phyloP scores from a whole-genome alignment of 2,797 vertebrate species.

The Chrosomus eos region DNA sequence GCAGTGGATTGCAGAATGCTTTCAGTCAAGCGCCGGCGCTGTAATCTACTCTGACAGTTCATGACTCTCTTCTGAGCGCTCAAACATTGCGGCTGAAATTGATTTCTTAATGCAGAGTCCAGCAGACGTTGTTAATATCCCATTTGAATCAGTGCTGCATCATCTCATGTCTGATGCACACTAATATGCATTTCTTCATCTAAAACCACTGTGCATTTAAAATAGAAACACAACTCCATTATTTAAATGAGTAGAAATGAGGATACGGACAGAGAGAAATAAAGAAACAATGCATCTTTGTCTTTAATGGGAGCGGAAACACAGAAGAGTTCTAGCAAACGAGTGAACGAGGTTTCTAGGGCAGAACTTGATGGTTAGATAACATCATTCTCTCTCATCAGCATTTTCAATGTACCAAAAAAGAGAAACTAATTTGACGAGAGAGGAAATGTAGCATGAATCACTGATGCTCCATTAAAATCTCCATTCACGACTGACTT shows the following conservation, averaged over 20 bases:
- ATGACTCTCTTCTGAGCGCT: conserved; percentile 57
- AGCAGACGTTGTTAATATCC: conserved; percentile 61
- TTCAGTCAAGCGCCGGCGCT: conserved; percentile 52
- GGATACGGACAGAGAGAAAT: not conserved
- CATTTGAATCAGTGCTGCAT: conserved; percentile 64
- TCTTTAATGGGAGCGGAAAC: conserved; percentile 12
- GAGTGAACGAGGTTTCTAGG: conserved; percentile 56
- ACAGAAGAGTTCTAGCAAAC: conserved; percentile 37
- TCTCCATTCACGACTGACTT: conserved; percentile 7
- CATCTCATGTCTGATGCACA: conserved; percentile 51
- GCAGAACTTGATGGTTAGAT: conserved; percentile 47
- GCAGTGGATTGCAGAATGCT: conserved; percentile 49
- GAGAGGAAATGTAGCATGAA: conserved; percentile 32
- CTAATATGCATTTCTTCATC: conserved; percentile 48
- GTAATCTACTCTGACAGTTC: conserved; percentile 62
- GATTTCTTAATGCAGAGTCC: conserved; percentile 60
- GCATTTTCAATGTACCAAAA: conserved; percentile 46
- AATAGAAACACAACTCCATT: conserved; percentile 44
- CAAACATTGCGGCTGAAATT: conserved; percentile 63
- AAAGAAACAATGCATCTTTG: conserved; percentile 25
- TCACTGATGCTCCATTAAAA: conserved; percentile 21
- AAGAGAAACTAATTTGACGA: conserved; percentile 23
- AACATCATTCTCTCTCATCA: conserved; percentile 47
- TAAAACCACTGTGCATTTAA: conserved; percentile 43
- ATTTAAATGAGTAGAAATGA: conserved; percentile 46